phyloP scores from a whole-genome alignment of 2,113 vertebrate genomes.

The Ciconia stormi region DNA sequence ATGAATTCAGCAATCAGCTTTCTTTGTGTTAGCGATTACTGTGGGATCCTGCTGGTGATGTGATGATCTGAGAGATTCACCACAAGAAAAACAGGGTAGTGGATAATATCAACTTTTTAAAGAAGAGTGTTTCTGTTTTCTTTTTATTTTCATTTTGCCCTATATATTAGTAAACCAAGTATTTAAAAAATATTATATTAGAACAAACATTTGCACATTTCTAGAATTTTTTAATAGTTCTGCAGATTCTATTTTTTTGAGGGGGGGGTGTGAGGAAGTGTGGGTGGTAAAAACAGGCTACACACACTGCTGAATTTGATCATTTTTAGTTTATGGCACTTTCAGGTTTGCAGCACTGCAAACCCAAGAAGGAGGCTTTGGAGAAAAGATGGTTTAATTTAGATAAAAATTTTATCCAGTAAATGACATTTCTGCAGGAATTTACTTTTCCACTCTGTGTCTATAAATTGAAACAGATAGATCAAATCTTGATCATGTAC shows the following conservation, averaged over 20 bases:
- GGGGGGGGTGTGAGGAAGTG: background rate
- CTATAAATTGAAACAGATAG: background rate
- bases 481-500: background rate
- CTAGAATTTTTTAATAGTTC: background rate
- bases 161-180: background rate
- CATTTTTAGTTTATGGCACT: background rate
- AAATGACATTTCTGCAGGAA: background rate
- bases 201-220: background rate
- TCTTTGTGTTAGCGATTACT: background rate
- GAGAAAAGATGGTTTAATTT: background rate
- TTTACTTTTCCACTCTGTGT: background rate
- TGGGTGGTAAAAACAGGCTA: background rate
- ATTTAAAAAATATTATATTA: background rate
- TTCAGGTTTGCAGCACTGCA: background rate
- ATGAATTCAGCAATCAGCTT: background rate
- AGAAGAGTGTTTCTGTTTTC: background rate
- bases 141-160: background rate
- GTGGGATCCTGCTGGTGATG: background rate
- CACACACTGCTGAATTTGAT: background rate
- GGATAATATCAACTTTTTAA: accelerated
- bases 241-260: background rate
- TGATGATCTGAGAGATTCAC: background rate
- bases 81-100: background rate
- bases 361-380: background rate
- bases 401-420: background rate